These are phyloP conservation scores for Pachypsylla venusta DNA, from an alignment of 1,140 invertebrate species.

Conservation along the genomic window DNA sequence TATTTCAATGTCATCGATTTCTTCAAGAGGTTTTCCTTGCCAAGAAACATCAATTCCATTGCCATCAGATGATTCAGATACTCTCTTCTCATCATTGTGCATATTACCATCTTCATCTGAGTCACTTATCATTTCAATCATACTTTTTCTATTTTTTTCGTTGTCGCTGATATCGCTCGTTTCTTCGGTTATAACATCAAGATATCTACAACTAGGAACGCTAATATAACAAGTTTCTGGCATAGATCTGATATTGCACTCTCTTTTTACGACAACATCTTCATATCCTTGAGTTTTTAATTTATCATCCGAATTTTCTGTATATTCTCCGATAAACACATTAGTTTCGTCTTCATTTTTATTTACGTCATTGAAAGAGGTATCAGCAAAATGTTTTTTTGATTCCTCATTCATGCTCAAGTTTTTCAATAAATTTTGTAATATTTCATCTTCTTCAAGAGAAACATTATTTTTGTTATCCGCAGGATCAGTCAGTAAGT, in stretches of 20 bases:
- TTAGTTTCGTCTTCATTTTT: not conserved
- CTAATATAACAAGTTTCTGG: conserved; percentile 19
- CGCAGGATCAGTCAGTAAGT: not conserved
- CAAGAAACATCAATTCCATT: conserved; percentile 20
- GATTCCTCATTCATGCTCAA: not conserved
- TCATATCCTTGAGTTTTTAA: conserved; percentile 7
- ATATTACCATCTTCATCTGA: conserved; percentile 9
- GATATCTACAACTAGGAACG: conserved; percentile 16
- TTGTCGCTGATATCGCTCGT: conserved; percentile 23
- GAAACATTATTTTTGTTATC: not conserved
- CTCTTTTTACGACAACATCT: conserved; percentile 16
- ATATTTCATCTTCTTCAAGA: conserved; percentile 12
- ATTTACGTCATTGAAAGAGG: not conserved
- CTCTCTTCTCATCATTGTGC: not conserved
- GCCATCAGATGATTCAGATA: conserved; percentile 13
- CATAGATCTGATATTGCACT: conserved; percentile 9
- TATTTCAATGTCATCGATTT: conserved; percentile 16
- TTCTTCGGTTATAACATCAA: conserved; percentile 28
- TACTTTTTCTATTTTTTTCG: conserved; percentile 17
- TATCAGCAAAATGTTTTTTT: not conserved
- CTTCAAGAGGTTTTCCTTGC: conserved; percentile 20
- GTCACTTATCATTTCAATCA: conserved; percentile 16
- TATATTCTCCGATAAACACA: not conserved
- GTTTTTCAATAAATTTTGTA: conserved; percentile 11
- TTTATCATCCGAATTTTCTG: not conserved